Evolutionary conservation across 2,888 invertebrate species (phyloP).

Genomic region (Lymantria dispar): DNA sequence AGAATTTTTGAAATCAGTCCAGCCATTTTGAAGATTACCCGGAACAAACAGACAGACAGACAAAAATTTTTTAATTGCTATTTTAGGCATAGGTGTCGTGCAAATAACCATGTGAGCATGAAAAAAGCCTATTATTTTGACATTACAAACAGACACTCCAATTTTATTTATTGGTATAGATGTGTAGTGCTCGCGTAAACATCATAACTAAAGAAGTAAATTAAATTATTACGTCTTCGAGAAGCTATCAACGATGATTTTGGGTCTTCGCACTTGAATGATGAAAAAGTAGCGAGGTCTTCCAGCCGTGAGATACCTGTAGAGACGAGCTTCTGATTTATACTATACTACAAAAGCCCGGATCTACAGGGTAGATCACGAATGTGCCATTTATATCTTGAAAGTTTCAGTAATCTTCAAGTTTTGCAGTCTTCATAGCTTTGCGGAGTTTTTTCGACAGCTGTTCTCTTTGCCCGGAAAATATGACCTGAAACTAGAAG

Average conservation of each 20-base stretch:
- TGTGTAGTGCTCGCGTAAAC: too few relatives aligned
- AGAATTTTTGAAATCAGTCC: too few relatives aligned
- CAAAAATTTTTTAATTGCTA: too few relatives aligned
- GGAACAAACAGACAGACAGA: too few relatives aligned
- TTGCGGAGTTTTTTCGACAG: slow-evolving; percentile 17
- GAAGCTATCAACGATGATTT: neutral
- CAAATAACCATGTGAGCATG: too few relatives aligned
- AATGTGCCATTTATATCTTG: slow-evolving; percentile 87
- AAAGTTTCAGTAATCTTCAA: slow-evolving; percentile 20
- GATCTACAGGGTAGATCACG: slow-evolving; percentile 99
- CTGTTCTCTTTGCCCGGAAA: slow-evolving; percentile 12
- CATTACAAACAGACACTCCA: too few relatives aligned
- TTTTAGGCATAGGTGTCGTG: too few relatives aligned
- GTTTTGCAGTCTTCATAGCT: slow-evolving; percentile 6
- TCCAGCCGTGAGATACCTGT: slow-evolving; percentile 99
- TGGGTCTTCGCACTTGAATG: slow-evolving; percentile 19
- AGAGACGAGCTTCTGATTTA: slow-evolving; percentile 99
- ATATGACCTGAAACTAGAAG: slow-evolving; percentile 23
- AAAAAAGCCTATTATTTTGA: too few relatives aligned
- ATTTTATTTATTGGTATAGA: too few relatives aligned
- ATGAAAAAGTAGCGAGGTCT: slow-evolving; percentile 86
- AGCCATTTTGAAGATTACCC: too few relatives aligned
- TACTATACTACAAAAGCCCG: slow-evolving; percentile 99
- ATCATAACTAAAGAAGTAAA: too few relatives aligned
- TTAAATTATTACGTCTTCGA: neutral